Evolutionary conservation across 2,888 invertebrate species (phyloP).

Genomic region (Pogonocherus hispidulus): DNA sequence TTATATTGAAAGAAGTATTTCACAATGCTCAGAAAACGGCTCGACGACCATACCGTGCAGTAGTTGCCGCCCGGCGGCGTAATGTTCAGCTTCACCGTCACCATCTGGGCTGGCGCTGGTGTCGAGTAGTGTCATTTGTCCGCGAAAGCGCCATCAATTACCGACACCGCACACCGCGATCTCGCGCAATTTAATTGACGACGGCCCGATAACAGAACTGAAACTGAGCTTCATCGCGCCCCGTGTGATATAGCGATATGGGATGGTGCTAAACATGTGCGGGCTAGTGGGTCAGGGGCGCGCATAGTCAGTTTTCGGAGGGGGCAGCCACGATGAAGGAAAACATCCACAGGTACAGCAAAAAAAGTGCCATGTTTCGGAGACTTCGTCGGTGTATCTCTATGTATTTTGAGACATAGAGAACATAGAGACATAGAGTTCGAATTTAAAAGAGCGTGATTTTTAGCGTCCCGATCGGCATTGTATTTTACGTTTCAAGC

Average conservation of each 20-base stretch:
- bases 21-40: too few species aligned
- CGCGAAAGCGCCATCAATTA: constrained; percentile 22
- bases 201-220: constrained; percentile 17
- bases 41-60: constrained; percentile 44
- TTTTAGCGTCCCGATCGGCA: too few species aligned
- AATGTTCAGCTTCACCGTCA: constrained; percentile 52
- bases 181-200: neutral
- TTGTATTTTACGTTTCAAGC: too few species aligned
- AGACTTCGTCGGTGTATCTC: too few species aligned
- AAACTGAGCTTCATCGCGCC: constrained; percentile 19
- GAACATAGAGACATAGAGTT: too few species aligned
- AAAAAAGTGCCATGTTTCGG: too few species aligned
- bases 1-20: too few species aligned
- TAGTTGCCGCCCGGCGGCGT: constrained; percentile 41
- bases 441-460: too few species aligned
- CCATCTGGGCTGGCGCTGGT: constrained; percentile 45
- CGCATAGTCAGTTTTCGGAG: neutral
- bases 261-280: constrained; percentile 8
- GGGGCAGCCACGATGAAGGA: too few species aligned
- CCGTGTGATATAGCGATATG: constrained; percentile 5
- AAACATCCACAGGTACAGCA: too few species aligned
- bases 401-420: too few species aligned
- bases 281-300: constrained; percentile 12
- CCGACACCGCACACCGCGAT: constrained; percentile 15
- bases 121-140: constrained; percentile 35